Base-by-base conservation (phyloP, 2,113 vertebrate species). In the Nesogale talazaci region DNA sequence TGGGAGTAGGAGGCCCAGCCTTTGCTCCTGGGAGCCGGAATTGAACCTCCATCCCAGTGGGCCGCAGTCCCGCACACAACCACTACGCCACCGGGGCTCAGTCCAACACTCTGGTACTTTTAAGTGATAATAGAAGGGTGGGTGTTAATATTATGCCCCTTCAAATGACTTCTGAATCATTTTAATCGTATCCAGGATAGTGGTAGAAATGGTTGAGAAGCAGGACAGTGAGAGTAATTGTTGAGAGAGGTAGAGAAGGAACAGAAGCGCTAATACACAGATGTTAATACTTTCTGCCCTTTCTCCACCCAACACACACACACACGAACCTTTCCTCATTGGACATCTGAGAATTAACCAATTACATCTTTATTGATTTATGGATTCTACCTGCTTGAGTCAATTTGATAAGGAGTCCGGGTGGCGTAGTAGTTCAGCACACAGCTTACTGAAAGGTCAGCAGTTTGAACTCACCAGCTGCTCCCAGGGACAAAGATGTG, bases 251-350 rank as follows among this genome's bases (percentile, higher is more conserved):
- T 31, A 83, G 46, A 65, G 2, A 78, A 90, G 77, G 27, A 89
- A 82, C 36, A 92, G 46, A 91, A 89, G 86, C 84, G 34, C 79
- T 70, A 89, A 76, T 57, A 17, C 91, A 85, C 15, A 93, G 36
- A 38, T 25, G 17, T 20, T 69, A 77, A 59, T 65, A 8, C 19
- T 77, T 90, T 92, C 38, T 65, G 74, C 91, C 23, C 5, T 46
- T n/a, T 38, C 29, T 2, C 63, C 17, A 31, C 27, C 25, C 5
- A 25, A 89, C 46, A 52, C 46, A 52, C 42, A 46, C 46, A 52
- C 46, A 52, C 10, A 52, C 10, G 83, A 84, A 27, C 20, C 29
- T 85, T 82, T 34, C 2, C 65, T 95, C 38, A 91, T 69, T 93
- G 38, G 22, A 84, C 22, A 75, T 81, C 17, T 88, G 46, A 94